A percentile compares a stretch with the other conserved stretches of the same genome.
phyloP scores from a whole-genome alignment of 2,888 invertebrate genomes.

The Ochropleura leucogaster region DNA sequence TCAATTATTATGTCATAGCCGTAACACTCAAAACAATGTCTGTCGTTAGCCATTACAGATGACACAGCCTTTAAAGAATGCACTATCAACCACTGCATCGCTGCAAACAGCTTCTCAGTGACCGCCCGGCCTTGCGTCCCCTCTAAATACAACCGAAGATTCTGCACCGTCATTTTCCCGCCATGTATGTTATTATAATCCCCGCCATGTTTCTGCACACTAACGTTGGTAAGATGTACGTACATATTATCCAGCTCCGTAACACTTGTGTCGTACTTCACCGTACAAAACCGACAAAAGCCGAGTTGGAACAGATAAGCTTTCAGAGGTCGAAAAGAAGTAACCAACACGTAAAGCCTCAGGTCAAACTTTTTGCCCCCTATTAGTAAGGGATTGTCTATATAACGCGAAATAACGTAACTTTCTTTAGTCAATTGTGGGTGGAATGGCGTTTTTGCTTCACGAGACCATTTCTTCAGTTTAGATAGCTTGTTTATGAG shows the following conservation, averaged over 20 bases:
- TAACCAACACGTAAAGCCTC: conserved; percentile 97
- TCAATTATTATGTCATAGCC: conserved; percentile 99
- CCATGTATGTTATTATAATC: conserved; percentile 98
- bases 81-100: conserved; percentile 97
- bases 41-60: conserved; percentile 97
- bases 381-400: conserved; percentile 98
- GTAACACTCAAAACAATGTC: conserved; percentile 98
- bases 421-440: conserved; percentile 96
- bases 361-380: conserved; percentile 99
- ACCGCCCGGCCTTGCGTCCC: conserved; percentile 97
- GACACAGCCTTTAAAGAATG: conserved; percentile 98
- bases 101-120: conserved; percentile 96
- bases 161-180: conserved; percentile 98
- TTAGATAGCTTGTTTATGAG: conserved; percentile 98
- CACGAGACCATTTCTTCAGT: conserved; percentile 96
- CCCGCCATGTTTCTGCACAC: conserved; percentile 99
- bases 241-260: conserved; percentile 97
- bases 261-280: conserved; percentile 97
- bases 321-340: conserved; percentile 97
- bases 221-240: conserved; percentile 98
- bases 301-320: conserved; percentile 98
- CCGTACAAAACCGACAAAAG: conserved; percentile 98
- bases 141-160: conserved; percentile 96
- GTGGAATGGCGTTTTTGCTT: conserved; percentile 96
- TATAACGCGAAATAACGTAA: conserved; percentile 99